Conservation (phyloP, 2,113 vertebrate genomes). For the Sprattus sprattus region DNA sequence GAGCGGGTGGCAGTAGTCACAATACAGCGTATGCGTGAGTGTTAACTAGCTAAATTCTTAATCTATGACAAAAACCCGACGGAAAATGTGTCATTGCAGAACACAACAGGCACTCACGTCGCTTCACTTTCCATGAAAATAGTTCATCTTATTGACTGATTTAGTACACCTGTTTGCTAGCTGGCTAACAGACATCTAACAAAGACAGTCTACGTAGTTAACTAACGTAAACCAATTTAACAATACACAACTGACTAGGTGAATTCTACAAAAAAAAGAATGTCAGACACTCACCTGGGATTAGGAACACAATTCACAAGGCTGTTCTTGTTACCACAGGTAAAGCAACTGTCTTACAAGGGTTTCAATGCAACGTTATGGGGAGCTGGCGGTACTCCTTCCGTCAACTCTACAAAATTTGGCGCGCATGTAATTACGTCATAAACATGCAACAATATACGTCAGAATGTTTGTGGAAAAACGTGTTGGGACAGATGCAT, state of each 20-base stretch:
- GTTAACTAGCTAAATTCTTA: not conserved
- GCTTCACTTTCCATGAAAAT: not conserved
- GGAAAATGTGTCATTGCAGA: too few relatives aligned
- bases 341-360: not conserved
- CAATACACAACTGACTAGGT: not conserved
- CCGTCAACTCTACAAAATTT: conserved; percentile 31
- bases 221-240: not conserved
- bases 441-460: not conserved
- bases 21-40: not conserved
- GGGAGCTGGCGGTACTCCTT: not conserved
- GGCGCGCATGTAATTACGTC: conserved; percentile 33
- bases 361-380: not conserved
- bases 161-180: not conserved
- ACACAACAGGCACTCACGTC: too few relatives aligned
- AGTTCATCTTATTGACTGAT: not conserved
- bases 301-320: not conserved
- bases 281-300: not conserved
- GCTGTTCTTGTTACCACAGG: not conserved
- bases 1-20: not conserved
- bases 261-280: too few relatives aligned
- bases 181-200: not conserved
- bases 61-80: too few relatives aligned
- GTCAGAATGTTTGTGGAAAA: too few relatives aligned
- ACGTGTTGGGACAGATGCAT: not conserved
- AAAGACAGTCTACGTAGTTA: not conserved